Base-by-base conservation (phyloP, 2,113 vertebrate genomes). In the Progne subis region DNA sequence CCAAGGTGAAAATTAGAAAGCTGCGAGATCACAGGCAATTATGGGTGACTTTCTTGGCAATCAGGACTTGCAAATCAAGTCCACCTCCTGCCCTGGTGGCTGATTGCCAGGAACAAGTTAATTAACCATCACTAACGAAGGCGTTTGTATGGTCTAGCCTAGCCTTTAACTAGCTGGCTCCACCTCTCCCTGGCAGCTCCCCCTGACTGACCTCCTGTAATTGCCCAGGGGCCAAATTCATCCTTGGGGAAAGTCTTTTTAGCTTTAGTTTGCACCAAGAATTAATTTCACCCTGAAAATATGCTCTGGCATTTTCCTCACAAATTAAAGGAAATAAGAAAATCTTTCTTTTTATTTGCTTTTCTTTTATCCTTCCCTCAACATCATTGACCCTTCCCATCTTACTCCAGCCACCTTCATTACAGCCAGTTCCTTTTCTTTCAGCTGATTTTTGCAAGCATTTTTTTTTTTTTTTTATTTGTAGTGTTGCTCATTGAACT, bases 21-120 rank as follows among this genome's bases (percentile, higher is more conserved):
- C 52, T 70, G 26, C 64, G 90, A 52, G 71, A 86, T 47, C 85
- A 60, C 28, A 87, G 55, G 59, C 53, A 92, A 47, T 86, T 90
- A 60, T 52, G 44, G 79, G 82, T 86, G 76, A 88, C 76, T 92
- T 92, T 78, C 82, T 46, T 93, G 72, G 86, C 88, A 93, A 86
- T 72, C 76, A 76, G 37, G 37, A 69, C 86, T 69, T 78, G 82
- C 79, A 95, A 84, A 95, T 90, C 65, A 64, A 86, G 76, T 59
- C 88, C 76, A 78, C 72, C 72, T 95, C 90, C 93, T 95, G 93
- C 50, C 82, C 93, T 0, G 1, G 57, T 86, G 95, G 93, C 82
- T 78, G 86, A 90, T 86, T 84, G 92, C 92, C 94, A 97, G 88
- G 90, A 88, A 93, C 52, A 79, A 86, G 90, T 94, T 96, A 92